Conservation (phyloP, 2,888 invertebrate genomes). For the Ischnura elegans region DNA sequence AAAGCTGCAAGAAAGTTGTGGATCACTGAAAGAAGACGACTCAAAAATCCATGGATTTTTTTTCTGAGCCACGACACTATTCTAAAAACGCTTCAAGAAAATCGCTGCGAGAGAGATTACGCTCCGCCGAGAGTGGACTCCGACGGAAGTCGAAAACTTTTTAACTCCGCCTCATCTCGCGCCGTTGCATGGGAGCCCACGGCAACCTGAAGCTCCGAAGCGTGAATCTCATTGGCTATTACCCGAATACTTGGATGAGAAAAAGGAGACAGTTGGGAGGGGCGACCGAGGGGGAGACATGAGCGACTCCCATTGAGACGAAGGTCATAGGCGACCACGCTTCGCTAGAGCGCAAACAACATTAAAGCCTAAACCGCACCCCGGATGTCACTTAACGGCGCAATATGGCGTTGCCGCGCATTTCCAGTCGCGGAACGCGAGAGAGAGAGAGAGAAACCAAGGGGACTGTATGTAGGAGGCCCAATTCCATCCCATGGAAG, state of each 20-base stretch:
- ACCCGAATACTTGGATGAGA: conserved; percentile 50
- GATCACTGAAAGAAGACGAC: too few species aligned
- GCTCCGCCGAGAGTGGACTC: too few species aligned
- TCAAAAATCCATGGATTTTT: too few species aligned
- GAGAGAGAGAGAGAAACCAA: neutral
- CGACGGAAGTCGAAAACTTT: neutral
- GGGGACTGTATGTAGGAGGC: too few species aligned
- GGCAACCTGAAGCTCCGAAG: conserved; percentile 13
- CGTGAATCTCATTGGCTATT: conserved; percentile 56
- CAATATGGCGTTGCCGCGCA: conserved; percentile 59
- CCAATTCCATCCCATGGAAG: too few species aligned
- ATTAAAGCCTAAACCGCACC: conserved; percentile 63
- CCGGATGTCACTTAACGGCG: conserved; percentile 63
- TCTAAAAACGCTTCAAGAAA: too few species aligned
- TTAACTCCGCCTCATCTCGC: neutral
- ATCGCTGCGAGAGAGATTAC: too few species aligned
- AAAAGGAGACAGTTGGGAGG: neutral
- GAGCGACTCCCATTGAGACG: conserved; percentile 58
- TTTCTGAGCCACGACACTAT: too few species aligned
- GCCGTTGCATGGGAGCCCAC: neutral
- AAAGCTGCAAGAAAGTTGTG: too few species aligned
- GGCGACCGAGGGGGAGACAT: conserved; percentile 29
- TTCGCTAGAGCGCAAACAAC: conserved; percentile 65
- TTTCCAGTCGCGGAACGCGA: neutral
- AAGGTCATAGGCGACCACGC: conserved; percentile 63